Evolutionary conservation across 2,888 invertebrate genomes (phyloP).

Genomic region (Drymonia ruficornis): DNA sequence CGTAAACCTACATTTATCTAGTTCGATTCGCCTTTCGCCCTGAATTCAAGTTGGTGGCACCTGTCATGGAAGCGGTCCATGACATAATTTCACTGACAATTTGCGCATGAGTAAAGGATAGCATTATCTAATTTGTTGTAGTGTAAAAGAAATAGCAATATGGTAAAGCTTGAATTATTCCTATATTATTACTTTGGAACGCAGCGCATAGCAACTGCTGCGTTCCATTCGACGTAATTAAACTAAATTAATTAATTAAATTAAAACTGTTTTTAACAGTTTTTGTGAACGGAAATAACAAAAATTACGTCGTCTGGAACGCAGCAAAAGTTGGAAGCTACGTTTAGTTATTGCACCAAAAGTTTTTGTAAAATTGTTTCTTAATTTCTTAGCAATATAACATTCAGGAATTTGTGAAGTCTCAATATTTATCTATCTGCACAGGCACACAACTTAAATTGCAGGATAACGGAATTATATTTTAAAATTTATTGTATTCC

Average conservation of each 20-base stretch:
- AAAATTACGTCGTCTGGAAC: too few relatives aligned
- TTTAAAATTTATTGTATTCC: too few relatives aligned
- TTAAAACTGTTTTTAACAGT: too few relatives aligned
- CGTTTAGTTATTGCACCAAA: conserved; percentile 34
- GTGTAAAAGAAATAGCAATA: conserved; percentile 13
- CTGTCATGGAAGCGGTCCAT: conserved; percentile 47
- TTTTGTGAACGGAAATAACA: too few relatives aligned
- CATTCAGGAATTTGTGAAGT: too few relatives aligned
- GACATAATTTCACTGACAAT: conserved; percentile 8
- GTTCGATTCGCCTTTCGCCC: conserved; percentile 55
- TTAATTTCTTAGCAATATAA: too few relatives aligned
- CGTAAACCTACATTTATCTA: conserved; percentile 78
- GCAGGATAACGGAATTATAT: too few relatives aligned
- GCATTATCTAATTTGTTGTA: neutral
- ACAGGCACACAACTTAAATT: too few relatives aligned
- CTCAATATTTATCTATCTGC: too few relatives aligned
- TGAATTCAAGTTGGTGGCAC: conserved; percentile 53
- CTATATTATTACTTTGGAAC: conserved; percentile 21
- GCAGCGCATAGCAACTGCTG: conserved; percentile 9
- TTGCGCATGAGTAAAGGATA: conserved; percentile 11
- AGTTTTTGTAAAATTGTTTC: neutral
- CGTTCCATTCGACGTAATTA: too few relatives aligned
- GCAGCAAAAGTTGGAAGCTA: conserved; percentile 9
- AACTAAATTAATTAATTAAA: too few relatives aligned
- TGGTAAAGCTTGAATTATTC: conserved; percentile 11